A percentile compares a stretch with the other conserved stretches of the same genome.
phyloP scores from a whole-genome alignment of 1,140 invertebrate genomes.

The Tetragonula clypearis region DNA sequence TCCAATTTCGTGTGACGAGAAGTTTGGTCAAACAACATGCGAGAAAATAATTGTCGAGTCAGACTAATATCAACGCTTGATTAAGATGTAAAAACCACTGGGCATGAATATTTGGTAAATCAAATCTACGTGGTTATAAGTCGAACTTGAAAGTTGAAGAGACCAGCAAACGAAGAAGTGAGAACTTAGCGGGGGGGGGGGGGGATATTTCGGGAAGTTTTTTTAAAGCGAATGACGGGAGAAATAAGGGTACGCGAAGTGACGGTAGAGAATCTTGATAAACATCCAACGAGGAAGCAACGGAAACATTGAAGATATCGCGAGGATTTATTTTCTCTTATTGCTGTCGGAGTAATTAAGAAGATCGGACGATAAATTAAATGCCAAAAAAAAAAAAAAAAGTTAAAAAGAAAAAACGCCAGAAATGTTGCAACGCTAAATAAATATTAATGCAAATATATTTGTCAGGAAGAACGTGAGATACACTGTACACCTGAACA shows the following conservation, averaged over 20 bases:
- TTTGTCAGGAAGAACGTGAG: not conserved
- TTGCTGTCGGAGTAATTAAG: not conserved
- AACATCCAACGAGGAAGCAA: constrained; percentile 16
- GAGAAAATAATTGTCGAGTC: too few relatives aligned
- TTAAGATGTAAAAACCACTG: too few relatives aligned
- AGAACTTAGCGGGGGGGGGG: not conserved
- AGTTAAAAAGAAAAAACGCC: too few relatives aligned
- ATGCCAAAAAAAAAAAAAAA: too few relatives aligned
- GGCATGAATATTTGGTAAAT: not conserved
- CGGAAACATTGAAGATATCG: constrained; percentile 18
- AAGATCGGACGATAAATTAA: not conserved
- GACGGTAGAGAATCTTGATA: constrained; percentile 10
- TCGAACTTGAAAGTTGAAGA: not conserved
- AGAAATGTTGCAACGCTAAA: not conserved
- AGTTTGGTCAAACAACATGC: too few relatives aligned
- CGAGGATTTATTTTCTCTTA: constrained; percentile 20
- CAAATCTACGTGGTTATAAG: not conserved
- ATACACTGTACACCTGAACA: not conserved
- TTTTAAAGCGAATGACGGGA: constrained; percentile 34
- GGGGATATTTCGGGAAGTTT: not conserved
- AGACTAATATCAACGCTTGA: too few relatives aligned
- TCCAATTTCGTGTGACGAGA: too few relatives aligned
- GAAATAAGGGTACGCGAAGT: not conserved
- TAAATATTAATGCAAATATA: constrained; percentile 1
- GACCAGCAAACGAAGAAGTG: not conserved